A percentile compares a stretch with the other conserved stretches of the same genome.
These are phyloP conservation scores for Sanderia malayensis DNA, from an alignment of 30 jellyfish, hydroid and myxozoan genomes.

Conservation along the genomic window DNA sequence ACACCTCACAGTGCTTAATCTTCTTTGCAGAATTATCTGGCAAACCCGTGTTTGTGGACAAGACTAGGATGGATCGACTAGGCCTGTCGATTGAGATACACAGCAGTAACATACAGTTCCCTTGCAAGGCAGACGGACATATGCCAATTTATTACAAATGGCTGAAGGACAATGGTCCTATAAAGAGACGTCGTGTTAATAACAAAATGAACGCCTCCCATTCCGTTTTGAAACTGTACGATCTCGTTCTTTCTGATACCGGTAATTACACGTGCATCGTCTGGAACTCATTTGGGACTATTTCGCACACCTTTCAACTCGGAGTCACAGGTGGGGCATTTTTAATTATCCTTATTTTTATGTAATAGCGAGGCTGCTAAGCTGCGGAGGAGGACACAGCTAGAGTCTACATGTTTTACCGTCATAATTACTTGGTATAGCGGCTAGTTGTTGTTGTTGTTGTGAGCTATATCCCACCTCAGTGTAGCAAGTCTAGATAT, in stretches of 20 bases:
- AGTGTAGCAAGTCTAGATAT: no score
- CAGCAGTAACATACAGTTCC: constrained; percentile 56
- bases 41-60: constrained; percentile 44
- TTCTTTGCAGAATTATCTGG: constrained; percentile 43
- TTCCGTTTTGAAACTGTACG: constrained; percentile 46
- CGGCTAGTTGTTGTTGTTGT: no score
- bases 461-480: no score
- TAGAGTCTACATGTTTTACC: no score
- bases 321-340: constrained; percentile 32
- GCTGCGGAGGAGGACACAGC: no score
- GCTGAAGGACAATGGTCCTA: constrained; percentile 64
- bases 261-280: constrained; percentile 70
- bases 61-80: constrained; percentile 31
- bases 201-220: constrained; percentile 50
- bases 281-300: constrained; percentile 39
- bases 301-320: constrained; percentile 37
- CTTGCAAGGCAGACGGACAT: constrained; percentile 65
- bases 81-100: constrained; percentile 35
- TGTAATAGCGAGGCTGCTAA: no score
- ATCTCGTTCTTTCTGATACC: constrained; percentile 65
- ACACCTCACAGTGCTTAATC: no score
- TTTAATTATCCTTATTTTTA: no score
- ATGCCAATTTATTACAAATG: constrained; percentile 77
- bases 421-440: no score
- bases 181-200: constrained; percentile 64